A percentile compares a stretch with the other conserved stretches of the same genome.
Conservation (phyloP, 2,888 invertebrate genomes). For the Horisme vitalbata region DNA sequence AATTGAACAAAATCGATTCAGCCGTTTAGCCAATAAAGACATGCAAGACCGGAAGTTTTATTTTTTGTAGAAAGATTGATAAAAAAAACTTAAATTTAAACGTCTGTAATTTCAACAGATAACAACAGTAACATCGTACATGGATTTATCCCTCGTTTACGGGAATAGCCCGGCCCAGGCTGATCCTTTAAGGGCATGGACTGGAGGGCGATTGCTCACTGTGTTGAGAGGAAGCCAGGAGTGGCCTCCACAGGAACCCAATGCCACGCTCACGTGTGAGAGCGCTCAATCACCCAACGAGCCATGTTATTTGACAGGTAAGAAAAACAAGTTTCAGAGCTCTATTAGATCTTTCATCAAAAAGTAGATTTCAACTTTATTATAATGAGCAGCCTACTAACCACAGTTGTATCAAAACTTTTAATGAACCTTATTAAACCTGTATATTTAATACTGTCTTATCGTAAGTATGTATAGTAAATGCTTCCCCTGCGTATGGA, state of each 20-base stretch:
- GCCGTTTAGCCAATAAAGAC: no score
- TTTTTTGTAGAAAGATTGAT: no score
- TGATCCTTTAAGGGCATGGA: slow-evolving; percentile 85
- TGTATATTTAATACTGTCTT: no score
- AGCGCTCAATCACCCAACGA: slow-evolving; percentile 84
- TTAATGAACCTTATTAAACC: no score
- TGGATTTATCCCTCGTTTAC: slow-evolving; percentile 92
- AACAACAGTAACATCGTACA: slow-evolving; percentile 86
- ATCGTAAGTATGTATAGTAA: no score
- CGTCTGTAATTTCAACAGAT: slow-evolving; percentile 69
- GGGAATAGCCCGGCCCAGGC: slow-evolving; percentile 88
- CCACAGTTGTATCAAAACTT: no score
- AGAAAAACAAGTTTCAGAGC: slow-evolving; percentile 26
- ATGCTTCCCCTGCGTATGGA: neutral
- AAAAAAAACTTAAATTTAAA: no score
- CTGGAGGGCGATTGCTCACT: slow-evolving; percentile 86
- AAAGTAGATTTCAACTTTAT: no score
- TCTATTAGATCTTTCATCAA: no score
- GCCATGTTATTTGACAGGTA: slow-evolving; percentile 90
- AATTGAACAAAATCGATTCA: no score
- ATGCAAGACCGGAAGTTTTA: no score
- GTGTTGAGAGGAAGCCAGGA: slow-evolving; percentile 85
- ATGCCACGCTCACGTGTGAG: slow-evolving; percentile 87
- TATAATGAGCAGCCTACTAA: no score
- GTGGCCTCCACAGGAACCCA: slow-evolving; percentile 88